Evolutionary conservation across 30 jellyfish, hydroid and myxozoan genomes (phyloP).

Genomic region (Nemopilema nomurai): DNA sequence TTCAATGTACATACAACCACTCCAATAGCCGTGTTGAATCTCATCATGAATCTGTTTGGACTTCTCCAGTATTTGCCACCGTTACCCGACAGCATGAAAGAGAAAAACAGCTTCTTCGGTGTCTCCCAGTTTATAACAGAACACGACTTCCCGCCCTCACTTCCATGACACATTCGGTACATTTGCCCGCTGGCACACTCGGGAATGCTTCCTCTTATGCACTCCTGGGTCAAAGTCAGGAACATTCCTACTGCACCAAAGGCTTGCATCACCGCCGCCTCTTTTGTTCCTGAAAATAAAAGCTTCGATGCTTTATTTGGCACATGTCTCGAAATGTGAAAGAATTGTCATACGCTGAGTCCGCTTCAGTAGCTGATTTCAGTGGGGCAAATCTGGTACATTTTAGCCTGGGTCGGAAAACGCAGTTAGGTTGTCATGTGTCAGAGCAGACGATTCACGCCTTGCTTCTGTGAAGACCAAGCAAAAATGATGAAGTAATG

Average conservation of each 20-base stretch:
- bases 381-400: no score
- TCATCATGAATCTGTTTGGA: conserved; percentile 46
- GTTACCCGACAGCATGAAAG: conserved; percentile 47
- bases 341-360: no score
- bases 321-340: no score
- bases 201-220: conserved; percentile 46
- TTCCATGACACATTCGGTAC: conserved; percentile 46
- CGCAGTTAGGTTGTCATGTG: no score
- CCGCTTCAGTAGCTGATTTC: no score
- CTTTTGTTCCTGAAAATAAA: conserved; percentile 56
- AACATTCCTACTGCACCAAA: conserved; percentile 76
- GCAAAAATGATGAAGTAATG: no score
- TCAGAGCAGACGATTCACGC: no score
- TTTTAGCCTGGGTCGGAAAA: no score
- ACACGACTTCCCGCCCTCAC: conserved; percentile 40
- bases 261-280: conserved; percentile 81
- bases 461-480: no score
- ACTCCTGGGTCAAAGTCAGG: conserved; percentile 39
- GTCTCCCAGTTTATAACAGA: conserved; percentile 57
- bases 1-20: no score
- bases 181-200: conserved; percentile 50
- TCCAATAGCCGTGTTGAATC: conserved; percentile 60
- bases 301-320: neutral
- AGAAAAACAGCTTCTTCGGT: conserved; percentile 49
- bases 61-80: conserved; percentile 46